Evolutionary conservation across 1,140 invertebrate genomes (phyloP), one percentile per base, ranked within the genome.

Genomic region (Pogonomyrmex barbatus): DNA sequence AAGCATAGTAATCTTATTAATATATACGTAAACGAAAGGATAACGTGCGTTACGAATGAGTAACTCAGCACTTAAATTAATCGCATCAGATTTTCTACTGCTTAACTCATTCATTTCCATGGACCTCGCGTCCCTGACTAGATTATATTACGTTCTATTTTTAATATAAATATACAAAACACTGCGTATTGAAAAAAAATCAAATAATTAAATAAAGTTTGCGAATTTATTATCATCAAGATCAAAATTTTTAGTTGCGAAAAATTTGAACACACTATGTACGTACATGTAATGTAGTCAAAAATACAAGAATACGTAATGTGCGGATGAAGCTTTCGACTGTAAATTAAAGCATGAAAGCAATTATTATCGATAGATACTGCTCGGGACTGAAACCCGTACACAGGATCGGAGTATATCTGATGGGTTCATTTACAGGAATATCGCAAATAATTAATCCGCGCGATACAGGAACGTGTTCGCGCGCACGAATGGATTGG

Each of bases 381-480:
- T 50, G 45, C 42, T 68, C 68, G 30, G 14, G 10, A 30, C 62
- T 75, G 47, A 39, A 68, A 65, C 63, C 88, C 58, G 77, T 71
- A 78, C 39, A 70, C 75, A 54, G 45, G 39, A n/a, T 58, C 76
- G 9, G n/a, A 9, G n/a, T 81, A 71, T 71, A 67, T 56, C 54
- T 65, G n/a, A 86, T 82, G 39, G 9, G 65, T 77, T 77, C 63
- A 84, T 90, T 90, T 71, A 63, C 52, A 71, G 77, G 54, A 88
- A 88, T 88, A 90, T 90, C 82, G 86, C 77, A 82, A 86, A 88
- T 90, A 88, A 90, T 90, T 88, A 87, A 88, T 65, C 65, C 70
- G 36, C 39, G 47, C 50, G 68, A 85, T 85, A 54, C 17, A 58
- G 12, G 45, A 60, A 47, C 60, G 39, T 36, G 52, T 54, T 65